phyloP scores from a whole-genome alignment of 1,140 invertebrate genomes.

The Drosophila santomea region DNA sequence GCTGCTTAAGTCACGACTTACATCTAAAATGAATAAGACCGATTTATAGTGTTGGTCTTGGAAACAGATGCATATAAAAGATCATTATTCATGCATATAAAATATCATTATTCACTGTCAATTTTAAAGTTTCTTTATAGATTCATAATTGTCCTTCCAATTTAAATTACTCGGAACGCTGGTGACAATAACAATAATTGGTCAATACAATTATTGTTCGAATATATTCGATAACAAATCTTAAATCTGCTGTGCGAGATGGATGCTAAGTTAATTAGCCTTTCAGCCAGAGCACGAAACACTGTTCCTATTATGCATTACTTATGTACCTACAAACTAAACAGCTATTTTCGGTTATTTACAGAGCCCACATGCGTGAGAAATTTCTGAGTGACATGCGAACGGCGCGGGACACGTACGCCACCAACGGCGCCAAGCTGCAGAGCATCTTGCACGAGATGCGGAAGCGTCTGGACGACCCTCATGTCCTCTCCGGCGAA shows the following conservation, averaged over 20 bases:
- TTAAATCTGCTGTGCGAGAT: neutral
- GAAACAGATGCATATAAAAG: neutral
- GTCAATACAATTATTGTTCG: no score
- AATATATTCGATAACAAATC: no score
- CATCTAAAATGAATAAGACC: neutral
- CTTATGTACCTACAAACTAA: conserved; percentile 3
- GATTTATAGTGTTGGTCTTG: neutral
- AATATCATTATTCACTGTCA: neutral
- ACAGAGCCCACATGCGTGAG: conserved; percentile 97
- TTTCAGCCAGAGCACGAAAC: neutral
- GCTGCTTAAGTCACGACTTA: neutral
- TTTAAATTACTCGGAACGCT: no score
- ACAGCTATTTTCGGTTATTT: conserved; percentile 57
- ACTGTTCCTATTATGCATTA: neutral
- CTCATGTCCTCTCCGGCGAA: conserved; percentile 97
- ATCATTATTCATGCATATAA: neutral
- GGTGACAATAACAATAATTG: no score
- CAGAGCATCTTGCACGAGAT: conserved; percentile 94
- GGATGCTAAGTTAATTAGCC: neutral
- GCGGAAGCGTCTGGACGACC: conserved; percentile 97
- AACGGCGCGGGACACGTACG: conserved; percentile 95
- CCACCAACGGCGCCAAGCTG: conserved; percentile 91
- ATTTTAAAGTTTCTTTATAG: no score
- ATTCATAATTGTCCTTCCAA: no score
- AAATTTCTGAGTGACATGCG: conserved; percentile 98